Base-by-base conservation (phyloP, 1,140 invertebrate species). In the Forficula auricularia region DNA sequence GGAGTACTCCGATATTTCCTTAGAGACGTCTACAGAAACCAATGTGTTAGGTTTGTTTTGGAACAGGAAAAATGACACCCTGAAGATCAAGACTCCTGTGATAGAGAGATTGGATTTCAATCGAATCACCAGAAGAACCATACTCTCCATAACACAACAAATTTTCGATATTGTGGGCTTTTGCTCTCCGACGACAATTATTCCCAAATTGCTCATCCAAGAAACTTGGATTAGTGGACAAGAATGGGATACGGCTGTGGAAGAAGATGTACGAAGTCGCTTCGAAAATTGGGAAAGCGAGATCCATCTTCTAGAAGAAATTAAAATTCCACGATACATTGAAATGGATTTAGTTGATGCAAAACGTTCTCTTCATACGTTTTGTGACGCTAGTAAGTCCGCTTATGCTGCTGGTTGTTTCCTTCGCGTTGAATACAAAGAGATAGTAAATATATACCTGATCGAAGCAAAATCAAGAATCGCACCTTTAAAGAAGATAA, bases 161-260 rank as follows among this genome's bases (percentile, higher is more conserved):
- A 42, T 60, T 9, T 61, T 54, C 39, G 57, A 60, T 50, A 56
- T 52, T 6, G 50, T 61, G 1, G 56, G 57, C 12, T 51, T 58
- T 37, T 43, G 52, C 4, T 18, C 46, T 15, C 57, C 59, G 10
- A 44, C 52, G 10, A 50, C 44, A 7, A 14, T 56, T 7, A 41
- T 44, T 19, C 49, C 54, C 4, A 56, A 55, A 46, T 19, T 57
- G 3, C 15, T 57, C 15, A 40, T 57, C 14, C 51, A 57, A 48
- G 40, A 48, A 45, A 40, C 52, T 8, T 58, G 53, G 47, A 20
- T 38, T 19, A 20, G 19, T 2, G 54, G 51, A 32, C 1, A 44
- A 2, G 36, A 42, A 27, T 59, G 54, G 53, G 52, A 59, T 45
- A 14, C 2, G 18, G 27, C 46, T 20, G 13, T 47, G 19, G 9